Percentiles rank a stretch among this genome's conserved stretches.
These are phyloP conservation scores for Andrena bicolor DNA, from an alignment of 2,888 invertebrate genomes.

Conservation along the genomic window DNA sequence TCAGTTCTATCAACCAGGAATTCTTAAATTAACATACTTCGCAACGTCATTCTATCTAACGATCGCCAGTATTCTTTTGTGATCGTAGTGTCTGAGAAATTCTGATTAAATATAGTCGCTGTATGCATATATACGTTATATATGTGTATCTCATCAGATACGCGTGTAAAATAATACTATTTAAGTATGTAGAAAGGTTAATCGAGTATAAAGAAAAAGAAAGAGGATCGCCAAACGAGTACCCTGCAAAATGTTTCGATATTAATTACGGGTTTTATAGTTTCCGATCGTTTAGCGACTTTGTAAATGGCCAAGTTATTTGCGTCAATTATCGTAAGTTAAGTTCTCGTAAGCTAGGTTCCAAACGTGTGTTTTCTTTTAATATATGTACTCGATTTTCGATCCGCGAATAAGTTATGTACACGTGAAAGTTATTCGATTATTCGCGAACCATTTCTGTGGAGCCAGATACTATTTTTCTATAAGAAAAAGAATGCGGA, in stretches of 20 bases:
- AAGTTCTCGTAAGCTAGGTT: no score
- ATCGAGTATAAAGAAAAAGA: constrained; percentile 13
- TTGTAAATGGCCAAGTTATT: background rate
- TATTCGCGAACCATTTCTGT: background rate
- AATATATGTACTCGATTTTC: background rate
- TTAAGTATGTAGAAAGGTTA: constrained; percentile 33
- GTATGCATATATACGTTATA: constrained; percentile 19
- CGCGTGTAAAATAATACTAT: constrained; percentile 42
- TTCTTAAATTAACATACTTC: constrained; percentile 16
- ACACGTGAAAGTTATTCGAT: background rate
- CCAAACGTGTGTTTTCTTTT: constrained; percentile 3
- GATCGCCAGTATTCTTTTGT: background rate
- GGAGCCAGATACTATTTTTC: background rate
- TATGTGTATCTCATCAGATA: constrained; percentile 48
- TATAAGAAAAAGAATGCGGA: background rate
- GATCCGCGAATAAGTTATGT: background rate
- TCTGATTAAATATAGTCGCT: constrained; percentile 35
- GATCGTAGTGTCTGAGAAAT: constrained; percentile 18
- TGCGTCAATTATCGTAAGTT: constrained; percentile 4
- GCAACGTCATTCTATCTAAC: background rate
- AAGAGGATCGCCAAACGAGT: constrained; percentile 10
- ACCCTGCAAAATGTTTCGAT: constrained; percentile 1
- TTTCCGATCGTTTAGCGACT: constrained; percentile 8
- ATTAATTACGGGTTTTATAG: constrained; percentile 26
- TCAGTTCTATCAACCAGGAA: constrained; percentile 42